Conservation (phyloP, 2,888 invertebrate genomes). For the Caenorhabditis doughertyi region DNA sequence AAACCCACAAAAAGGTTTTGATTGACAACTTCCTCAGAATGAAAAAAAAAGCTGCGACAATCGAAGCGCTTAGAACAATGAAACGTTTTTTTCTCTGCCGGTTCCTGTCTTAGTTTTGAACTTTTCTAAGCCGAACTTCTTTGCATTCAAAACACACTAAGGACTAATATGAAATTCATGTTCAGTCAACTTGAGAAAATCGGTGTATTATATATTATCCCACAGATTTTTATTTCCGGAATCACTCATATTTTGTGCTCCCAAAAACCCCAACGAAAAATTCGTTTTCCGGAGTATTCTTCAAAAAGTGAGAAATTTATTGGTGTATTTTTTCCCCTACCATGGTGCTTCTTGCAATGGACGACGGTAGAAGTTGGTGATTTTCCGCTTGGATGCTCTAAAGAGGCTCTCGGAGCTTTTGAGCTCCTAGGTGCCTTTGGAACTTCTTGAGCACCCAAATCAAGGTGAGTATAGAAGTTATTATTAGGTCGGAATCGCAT, state of each 20-base stretch:
- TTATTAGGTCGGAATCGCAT: constrained; percentile 45
- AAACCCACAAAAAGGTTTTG: constrained; percentile 1
- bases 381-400: constrained; percentile 52
- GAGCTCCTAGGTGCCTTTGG: constrained; percentile 19
- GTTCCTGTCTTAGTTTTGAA: not conserved
- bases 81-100: not conserved
- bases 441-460: constrained; percentile 41
- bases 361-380: constrained; percentile 51
- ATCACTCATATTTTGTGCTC: constrained; percentile 4
- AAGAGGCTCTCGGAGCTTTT: constrained; percentile 17
- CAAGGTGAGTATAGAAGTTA: constrained; percentile 48
- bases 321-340: constrained; percentile 21
- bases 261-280: not conserved
- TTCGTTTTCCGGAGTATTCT: constrained; percentile 18
- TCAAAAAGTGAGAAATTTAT: constrained; percentile 22
- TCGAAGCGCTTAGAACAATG: constrained; percentile 3
- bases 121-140: not conserved
- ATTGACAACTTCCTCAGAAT: constrained; percentile 21
- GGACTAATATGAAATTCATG: not conserved
- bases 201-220: constrained; percentile 31
- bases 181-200: constrained; percentile 21
- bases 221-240: constrained; percentile 54
- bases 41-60: not conserved
- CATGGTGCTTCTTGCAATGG: constrained; percentile 51
- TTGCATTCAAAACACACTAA: not conserved